Evolutionary conservation across 2,797 vertebrate genomes (phyloP), one percentile per base, ranked within the genome.

Genomic region (Crotalus adamanteus): DNA sequence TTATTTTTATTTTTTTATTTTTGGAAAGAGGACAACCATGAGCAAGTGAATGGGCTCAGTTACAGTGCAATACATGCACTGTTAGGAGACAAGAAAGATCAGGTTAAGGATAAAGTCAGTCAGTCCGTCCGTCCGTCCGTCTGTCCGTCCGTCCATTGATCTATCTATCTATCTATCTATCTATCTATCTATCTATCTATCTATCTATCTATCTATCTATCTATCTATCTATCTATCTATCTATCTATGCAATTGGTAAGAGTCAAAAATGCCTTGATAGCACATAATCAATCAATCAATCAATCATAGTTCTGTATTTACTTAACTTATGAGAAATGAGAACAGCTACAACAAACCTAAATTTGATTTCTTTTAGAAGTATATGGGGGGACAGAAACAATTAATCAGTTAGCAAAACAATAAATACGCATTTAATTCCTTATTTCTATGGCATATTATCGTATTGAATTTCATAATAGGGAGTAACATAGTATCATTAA

Each of bases 381-480:
- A 85, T 28, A 14, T 20, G 13, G 47, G 28, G 3, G 5, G 60
- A 20, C 11, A 12, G 25, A n/a, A 59, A 28, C 22, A 12, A 20
- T 9, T 85, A 7, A 11, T 4, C n/a, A 47, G 60, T 61, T 91
- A 86, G 56, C 26, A 85, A 85, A 73, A 61, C 4, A 86, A 20
- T 51, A 85, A 91, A 51, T 11, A 51, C 16, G 14, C 55, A 31
- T 31, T 69, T 69, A 93, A 92, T 94, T 94, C 56, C 26, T 94
- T 91, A 95, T 93, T 93, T 95, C 87, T 92, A 37, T 83, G 55
- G 1, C 88, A 94, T 53, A 69, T 22, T 92, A 89, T 60, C 94
- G 56, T 53, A 87, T 95, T 92, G 91, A 94, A 93, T 95, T 57
- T 92, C 53, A 92, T 89, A 95, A 93, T 55, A 93, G 85, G 86